Percentiles rank a stretch among this genome's conserved stretches.
Evolutionary conservation across 2,797 vertebrate species (phyloP).

Genomic region (Buphagus erythrorhynchus): DNA sequence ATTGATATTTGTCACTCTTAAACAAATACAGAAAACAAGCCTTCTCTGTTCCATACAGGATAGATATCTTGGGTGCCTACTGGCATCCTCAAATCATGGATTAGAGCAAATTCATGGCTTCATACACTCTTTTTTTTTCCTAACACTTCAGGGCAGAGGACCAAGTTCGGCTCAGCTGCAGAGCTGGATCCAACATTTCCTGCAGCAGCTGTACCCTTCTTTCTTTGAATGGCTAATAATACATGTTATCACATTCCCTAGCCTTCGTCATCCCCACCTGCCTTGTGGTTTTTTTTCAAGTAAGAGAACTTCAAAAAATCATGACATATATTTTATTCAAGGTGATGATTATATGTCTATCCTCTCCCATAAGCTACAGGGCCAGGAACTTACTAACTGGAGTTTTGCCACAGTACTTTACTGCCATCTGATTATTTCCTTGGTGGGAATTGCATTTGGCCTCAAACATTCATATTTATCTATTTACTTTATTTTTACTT

Average conservation of each 20-base stretch:
- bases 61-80: background rate
- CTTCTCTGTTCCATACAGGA: background rate
- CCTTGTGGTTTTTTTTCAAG: background rate
- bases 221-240: conserved; percentile 47
- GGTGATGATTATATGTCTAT: background rate
- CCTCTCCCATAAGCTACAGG: background rate
- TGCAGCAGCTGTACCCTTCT: conserved; percentile 44
- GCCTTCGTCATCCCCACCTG: conserved; percentile 2
- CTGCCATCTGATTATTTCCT: background rate
- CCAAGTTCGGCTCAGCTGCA: conserved; percentile 52
- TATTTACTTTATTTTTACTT: background rate
- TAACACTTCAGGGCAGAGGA: conserved; percentile 51
- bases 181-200: conserved; percentile 43
- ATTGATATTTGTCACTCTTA: conserved; percentile 15
- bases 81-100: background rate
- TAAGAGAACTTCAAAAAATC: background rate
- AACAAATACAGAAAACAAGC: background rate
- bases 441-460: background rate
- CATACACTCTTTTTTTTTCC: conserved; percentile 38
- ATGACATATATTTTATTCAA: background rate
- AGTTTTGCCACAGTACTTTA: background rate
- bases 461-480: background rate
- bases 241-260: background rate
- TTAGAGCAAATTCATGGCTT: conserved; percentile 5
- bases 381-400: background rate